Percentiles rank a stretch among this genome's conserved stretches.
These are phyloP conservation scores for Hydrochoerus hydrochaeris DNA, from an alignment of 2,113 vertebrate species.

Conservation along the genomic window DNA sequence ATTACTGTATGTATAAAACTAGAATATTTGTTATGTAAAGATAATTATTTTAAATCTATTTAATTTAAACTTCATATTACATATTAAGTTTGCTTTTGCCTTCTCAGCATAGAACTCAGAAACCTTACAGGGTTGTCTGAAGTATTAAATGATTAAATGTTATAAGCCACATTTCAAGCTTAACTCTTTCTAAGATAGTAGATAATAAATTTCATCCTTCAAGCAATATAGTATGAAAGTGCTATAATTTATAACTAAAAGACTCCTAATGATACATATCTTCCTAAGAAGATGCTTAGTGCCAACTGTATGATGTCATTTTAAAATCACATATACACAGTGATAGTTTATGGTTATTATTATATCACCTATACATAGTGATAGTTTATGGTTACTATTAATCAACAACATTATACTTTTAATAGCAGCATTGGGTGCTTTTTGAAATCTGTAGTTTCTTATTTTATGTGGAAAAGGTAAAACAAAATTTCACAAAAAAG, in stretches of 20 bases:
- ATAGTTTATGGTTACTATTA: too few relatives aligned
- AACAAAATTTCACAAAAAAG: neutral
- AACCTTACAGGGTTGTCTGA: neutral
- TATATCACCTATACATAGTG: neutral
- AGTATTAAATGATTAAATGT: neutral
- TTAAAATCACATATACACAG: neutral
- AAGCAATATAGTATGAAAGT: neutral
- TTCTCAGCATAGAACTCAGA: neutral
- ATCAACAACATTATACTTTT: neutral
- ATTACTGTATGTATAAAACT: neutral
- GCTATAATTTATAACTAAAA: neutral
- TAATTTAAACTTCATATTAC: neutral
- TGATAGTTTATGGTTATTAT: neutral
- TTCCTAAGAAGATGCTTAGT: conserved; percentile 11
- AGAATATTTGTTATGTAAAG: neutral
- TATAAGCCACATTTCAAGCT: neutral
- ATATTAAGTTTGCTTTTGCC: neutral
- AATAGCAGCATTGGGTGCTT: neutral
- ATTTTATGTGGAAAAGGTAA: neutral
- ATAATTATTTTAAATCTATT: neutral
- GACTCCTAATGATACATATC: neutral
- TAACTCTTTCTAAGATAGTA: neutral
- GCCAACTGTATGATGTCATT: neutral
- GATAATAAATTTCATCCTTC: neutral
- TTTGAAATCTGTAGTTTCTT: neutral